phyloP scores from a whole-genome alignment of 1,140 invertebrate species.

The Meteorus sp. region DNA sequence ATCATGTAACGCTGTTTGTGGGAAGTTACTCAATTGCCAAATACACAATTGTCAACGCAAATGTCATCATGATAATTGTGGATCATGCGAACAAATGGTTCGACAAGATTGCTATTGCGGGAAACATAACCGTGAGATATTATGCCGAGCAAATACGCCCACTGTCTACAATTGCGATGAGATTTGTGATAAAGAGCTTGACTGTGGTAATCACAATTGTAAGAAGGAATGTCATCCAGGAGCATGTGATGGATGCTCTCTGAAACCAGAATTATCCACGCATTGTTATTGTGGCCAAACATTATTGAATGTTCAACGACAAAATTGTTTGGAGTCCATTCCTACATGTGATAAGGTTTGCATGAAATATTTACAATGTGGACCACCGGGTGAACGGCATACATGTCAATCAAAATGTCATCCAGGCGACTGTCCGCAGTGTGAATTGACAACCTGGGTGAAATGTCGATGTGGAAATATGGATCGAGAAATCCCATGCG shows the following conservation, averaged over 20 bases:
- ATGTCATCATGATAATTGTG: conserved; percentile 63
- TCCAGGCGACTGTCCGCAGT: conserved; percentile 78
- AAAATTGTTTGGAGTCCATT: conserved; percentile 81
- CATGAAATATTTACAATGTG: conserved; percentile 78
- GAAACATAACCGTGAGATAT: conserved; percentile 57
- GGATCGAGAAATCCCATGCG: conserved; percentile 80
- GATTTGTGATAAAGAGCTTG: conserved; percentile 67
- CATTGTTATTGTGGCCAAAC: conserved; percentile 88
- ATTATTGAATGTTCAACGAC: conserved; percentile 56
- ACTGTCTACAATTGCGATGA: conserved; percentile 58
- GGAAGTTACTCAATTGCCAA: conserved; percentile 62
- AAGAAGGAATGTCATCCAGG: conserved; percentile 72
- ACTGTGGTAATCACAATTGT: conserved; percentile 81
- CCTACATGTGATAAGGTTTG: conserved; percentile 84
- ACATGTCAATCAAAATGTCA: conserved; percentile 78
- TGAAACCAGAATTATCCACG: conserved; percentile 66
- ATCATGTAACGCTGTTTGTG: conserved; percentile 73
- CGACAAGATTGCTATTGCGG: conserved; percentile 67
- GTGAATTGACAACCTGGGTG: conserved; percentile 75
- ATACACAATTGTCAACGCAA: conserved; percentile 61
- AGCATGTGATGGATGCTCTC: conserved; percentile 65
- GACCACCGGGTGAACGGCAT: conserved; percentile 75
- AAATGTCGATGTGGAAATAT: conserved; percentile 91
- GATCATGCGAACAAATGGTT: conserved; percentile 53
- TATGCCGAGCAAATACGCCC: conserved; percentile 53